Base-by-base conservation (phyloP, 1,140 invertebrate species). In the Psix sp. region DNA sequence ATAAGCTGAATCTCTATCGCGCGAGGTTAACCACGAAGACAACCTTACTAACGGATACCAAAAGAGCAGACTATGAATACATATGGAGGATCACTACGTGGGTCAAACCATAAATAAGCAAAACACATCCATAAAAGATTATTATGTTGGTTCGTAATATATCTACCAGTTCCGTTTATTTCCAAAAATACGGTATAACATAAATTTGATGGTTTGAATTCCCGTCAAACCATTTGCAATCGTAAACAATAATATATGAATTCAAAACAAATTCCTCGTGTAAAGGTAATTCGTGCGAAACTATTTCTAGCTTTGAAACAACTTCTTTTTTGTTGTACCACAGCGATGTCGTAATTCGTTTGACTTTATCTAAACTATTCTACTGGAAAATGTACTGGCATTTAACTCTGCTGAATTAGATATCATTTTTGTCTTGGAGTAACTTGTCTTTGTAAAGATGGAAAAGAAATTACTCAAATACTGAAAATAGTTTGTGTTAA, bases 51-150 rank as follows among this genome's bases (percentile, higher is more conserved):
- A 43, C 56, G 36, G 48, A 52, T 63, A 52, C 31, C 51, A 43
- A 63, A 63, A 63, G 51, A 36, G 51, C 59, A 59, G 52, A 51
- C 43, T 42, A 72, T 72, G 68, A 72, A 72, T 72, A 63, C 68
- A 57, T 45, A 63, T 72, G 59, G 38, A 48, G 36, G 45, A 39
- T 65, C 13, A 70, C 63, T 43, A 54, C 31, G 42, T 15, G 45
- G 56, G 49, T 43, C 35, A 36, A 62, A 31, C 49, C 43, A 62
- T 71, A 62, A 71, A 71, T 71, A 71, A 71, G 16, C 51, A 40
- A 56, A 57, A 43, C 26, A 45, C 31, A 39, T 48, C 14, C 45
- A 51, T 42, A 36, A 48, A 63, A 29, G 49, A 62, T 60, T 48
- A 51, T 54, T 48, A 42, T 33, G 21, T 40, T 36, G 36, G 15